These are phyloP conservation scores for Prochilodus magdalenae DNA, from an alignment of 2,113 vertebrate genomes.

Conservation along the genomic window DNA sequence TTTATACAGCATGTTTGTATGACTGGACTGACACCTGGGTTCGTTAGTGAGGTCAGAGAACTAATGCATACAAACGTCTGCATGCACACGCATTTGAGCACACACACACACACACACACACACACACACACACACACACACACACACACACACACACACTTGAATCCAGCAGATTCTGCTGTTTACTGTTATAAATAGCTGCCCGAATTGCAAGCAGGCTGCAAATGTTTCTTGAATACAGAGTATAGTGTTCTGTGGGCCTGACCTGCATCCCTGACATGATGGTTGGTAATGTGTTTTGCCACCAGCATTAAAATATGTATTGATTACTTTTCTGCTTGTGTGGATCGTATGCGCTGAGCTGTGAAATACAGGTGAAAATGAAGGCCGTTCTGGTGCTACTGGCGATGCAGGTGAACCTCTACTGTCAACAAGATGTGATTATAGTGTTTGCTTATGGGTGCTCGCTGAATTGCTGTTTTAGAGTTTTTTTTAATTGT, in stretches of 20 bases:
- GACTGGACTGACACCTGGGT: constrained; percentile 13
- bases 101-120: not conserved
- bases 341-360: not conserved
- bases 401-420: not conserved
- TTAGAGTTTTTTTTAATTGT: too few species aligned
- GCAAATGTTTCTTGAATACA: not conserved
- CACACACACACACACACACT: not conserved
- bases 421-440: not conserved
- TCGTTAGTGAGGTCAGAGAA: constrained; percentile 5
- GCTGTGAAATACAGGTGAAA: constrained; percentile 7
- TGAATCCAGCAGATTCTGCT: not conserved
- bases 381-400: constrained; percentile 7
- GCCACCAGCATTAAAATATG: constrained; percentile 21
- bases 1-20: constrained; percentile 36
- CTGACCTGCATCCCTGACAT: not conserved
- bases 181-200: not conserved
- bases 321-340: constrained; percentile 31
- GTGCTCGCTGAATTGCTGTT: too few species aligned
- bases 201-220: not conserved
- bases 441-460: constrained; percentile 10
- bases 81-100: too few species aligned
- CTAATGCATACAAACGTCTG: constrained; percentile 13
- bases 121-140: constrained; percentile 8
- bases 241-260: not conserved
- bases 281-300: not conserved